Base-by-base conservation (phyloP, 2,888 invertebrate species). In the Ptychoptera contaminata region DNA sequence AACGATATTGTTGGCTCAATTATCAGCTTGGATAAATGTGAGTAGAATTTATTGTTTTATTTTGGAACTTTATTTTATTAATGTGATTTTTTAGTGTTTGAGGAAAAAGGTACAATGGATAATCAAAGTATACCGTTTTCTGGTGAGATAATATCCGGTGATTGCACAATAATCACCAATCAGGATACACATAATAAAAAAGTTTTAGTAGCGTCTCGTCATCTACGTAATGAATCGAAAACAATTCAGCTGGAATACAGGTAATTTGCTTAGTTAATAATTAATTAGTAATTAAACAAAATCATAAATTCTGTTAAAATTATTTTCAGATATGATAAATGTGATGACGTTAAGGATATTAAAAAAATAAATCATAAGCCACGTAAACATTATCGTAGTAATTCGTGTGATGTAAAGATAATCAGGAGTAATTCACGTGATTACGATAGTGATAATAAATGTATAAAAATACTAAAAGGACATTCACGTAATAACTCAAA, bases 1-100 rank as follows among this genome's bases (percentile, higher is more conserved):
- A 75, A 76, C 50, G 78, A 79, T 59, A 68, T 80, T 30, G 77
- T 80, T 47, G 84, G 84, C 32, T 87, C 87, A 43, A 85, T 86
- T 55, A 85, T 86, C 55, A 86, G 86, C 57, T 71, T 87, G 52
- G 86, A 86, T 60, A 86, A 85, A 72, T 62, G 86, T 86, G 63
- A 73, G 74, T 69, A 35, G 16, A 39, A 39, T 32, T 32, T 32
- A 11, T 4, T 11, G 4, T 11, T 2, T 3, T 32, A 32, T 7
- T 32, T 32, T 32, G 11, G 2, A 7, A 32, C 12, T 6, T 39
- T 16, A 43, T 37, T 32, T 32, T 31, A 35, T 23, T 29, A 53
- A 52, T 30, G 14, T 36, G 40, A 10, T 16, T 37, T 48, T 61
- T 1, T 58, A 84, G 83, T 84, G 46, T 84, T 84, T 59, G 83